A percentile compares a stretch with the other conserved stretches of the same genome.
Evolutionary conservation across 1,140 invertebrate genomes (phyloP).

Genomic region (Trypoxylus dichotomus): DNA sequence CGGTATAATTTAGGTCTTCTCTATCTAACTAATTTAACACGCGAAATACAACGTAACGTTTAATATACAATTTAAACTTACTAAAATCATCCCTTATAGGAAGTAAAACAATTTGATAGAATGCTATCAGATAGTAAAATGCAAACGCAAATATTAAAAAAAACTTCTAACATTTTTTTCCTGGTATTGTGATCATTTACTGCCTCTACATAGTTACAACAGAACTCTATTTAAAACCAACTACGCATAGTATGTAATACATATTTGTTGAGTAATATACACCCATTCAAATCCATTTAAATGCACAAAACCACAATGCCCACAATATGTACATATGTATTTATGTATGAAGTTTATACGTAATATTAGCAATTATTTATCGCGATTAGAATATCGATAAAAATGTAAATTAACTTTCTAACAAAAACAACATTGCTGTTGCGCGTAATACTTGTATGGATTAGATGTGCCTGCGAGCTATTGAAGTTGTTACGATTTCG

Average conservation of each 20-base stretch:
- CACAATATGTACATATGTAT: background rate
- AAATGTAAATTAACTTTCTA: conserved; percentile 6
- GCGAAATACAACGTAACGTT: too few relatives aligned
- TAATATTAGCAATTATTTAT: background rate
- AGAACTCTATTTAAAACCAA: background rate
- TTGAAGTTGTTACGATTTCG: background rate
- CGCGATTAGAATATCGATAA: background rate
- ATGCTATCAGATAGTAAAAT: too few relatives aligned
- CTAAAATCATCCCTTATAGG: too few relatives aligned
- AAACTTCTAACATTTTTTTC: too few relatives aligned
- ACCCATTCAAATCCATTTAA: background rate
- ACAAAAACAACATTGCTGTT: background rate
- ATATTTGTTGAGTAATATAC: background rate
- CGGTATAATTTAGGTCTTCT: too few relatives aligned
- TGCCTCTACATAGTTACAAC: too few relatives aligned
- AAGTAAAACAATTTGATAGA: too few relatives aligned
- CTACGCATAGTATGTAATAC: background rate
- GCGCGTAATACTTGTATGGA: background rate
- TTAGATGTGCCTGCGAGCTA: background rate
- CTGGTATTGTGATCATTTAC: too few relatives aligned
- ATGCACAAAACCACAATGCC: background rate
- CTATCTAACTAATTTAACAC: too few relatives aligned
- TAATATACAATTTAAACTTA: too few relatives aligned
- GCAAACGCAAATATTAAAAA: too few relatives aligned
- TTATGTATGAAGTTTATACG: background rate